phyloP scores from a whole-genome alignment of 2,888 invertebrate genomes.

The Alloplasta piceator region DNA sequence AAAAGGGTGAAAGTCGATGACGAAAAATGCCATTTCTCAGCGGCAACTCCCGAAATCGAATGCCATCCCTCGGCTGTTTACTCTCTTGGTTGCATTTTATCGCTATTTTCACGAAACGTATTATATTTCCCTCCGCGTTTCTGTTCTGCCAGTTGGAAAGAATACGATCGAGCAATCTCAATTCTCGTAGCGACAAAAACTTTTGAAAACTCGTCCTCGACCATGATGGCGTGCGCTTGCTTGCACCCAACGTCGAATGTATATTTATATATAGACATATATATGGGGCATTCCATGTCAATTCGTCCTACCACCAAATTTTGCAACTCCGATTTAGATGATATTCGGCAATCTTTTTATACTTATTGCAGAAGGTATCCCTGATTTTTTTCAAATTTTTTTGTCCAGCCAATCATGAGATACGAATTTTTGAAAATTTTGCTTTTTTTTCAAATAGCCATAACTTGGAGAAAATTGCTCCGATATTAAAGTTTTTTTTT shows the following conservation, averaged over 20 bases:
- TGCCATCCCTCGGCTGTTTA: slow-evolving; percentile 55
- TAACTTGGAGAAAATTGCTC: too few species aligned
- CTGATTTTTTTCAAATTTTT: too few species aligned
- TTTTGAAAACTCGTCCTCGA: slow-evolving; percentile 56
- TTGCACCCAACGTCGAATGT: neutral
- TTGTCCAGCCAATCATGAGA: too few species aligned
- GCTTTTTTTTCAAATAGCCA: too few species aligned
- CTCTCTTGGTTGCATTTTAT: slow-evolving; percentile 54
- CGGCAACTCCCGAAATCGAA: slow-evolving; percentile 51
- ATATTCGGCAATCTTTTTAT: too few species aligned
- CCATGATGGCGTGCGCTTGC: slow-evolving; percentile 48
- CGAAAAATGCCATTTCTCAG: slow-evolving; percentile 52
- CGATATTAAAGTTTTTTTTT: too few species aligned
- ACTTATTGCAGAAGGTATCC: too few species aligned
- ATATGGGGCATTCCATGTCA: too few species aligned
- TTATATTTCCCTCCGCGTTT: slow-evolving; percentile 36
- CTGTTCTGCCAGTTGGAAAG: slow-evolving; percentile 47
- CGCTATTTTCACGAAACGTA: slow-evolving; percentile 43
- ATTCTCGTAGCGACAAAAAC: slow-evolving; percentile 57
- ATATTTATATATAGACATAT: slow-evolving; percentile 15
- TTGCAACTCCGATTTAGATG: too few species aligned
- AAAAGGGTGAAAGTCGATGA: slow-evolving; percentile 22
- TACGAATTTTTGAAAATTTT: too few species aligned
- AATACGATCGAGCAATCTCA: slow-evolving; percentile 61
- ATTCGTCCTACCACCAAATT: too few species aligned